phyloP scores from a whole-genome alignment of 2,888 invertebrate species.

The Acholoe squamosa region DNA sequence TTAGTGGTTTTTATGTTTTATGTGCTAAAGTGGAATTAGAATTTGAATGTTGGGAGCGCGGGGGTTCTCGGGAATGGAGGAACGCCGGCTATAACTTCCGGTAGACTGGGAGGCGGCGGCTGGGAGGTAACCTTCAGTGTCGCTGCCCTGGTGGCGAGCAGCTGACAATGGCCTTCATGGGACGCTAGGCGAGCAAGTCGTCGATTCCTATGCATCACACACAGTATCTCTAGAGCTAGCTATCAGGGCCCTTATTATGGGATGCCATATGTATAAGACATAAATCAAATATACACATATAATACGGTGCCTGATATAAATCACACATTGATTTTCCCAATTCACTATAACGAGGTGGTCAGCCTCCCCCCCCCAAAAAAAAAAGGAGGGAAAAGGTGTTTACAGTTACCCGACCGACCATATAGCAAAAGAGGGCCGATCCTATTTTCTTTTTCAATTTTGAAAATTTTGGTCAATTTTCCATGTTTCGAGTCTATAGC shows the following conservation, averaged over 20 bases:
- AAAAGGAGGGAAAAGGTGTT: too few relatives aligned
- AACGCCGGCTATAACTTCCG: too few relatives aligned
- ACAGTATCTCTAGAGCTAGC: background rate
- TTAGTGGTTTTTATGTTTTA: background rate
- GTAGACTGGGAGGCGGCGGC: background rate
- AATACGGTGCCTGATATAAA: background rate
- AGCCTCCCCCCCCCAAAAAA: too few relatives aligned
- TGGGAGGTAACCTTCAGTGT: background rate
- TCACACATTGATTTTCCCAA: too few relatives aligned
- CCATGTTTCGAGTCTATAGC: too few relatives aligned
- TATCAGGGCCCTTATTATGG: background rate
- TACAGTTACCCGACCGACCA: too few relatives aligned
- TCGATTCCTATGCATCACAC: background rate
- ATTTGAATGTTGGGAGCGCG: background rate
- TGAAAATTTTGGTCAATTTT: too few relatives aligned
- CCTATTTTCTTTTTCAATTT: too few relatives aligned
- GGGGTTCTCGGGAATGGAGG: background rate
- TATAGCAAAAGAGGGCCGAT: too few relatives aligned
- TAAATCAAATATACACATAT: background rate
- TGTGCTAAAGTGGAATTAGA: slow-evolving; percentile 2
- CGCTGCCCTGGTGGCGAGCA: background rate
- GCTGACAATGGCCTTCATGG: background rate
- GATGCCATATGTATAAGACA: background rate
- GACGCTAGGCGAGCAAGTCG: background rate
- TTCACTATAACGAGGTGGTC: too few relatives aligned